Evolutionary conservation across 2,797 vertebrate species (phyloP).

Genomic region (Gymnoscopelus microlampas): DNA sequence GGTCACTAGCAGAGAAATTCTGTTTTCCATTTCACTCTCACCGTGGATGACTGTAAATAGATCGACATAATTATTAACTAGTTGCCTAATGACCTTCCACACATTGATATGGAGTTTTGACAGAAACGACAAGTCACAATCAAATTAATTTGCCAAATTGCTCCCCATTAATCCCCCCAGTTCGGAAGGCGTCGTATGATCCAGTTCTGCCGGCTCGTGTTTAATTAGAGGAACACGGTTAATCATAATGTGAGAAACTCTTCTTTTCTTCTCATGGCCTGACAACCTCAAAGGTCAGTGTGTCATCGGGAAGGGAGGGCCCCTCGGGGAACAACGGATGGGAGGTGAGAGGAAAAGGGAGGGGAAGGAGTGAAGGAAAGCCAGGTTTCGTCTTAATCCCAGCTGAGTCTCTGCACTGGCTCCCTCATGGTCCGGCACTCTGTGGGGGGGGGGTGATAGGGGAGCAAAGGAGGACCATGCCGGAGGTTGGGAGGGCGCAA

Average conservation of each 20-base stretch:
- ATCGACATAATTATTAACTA: slow-evolving; percentile 61
- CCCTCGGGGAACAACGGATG: slow-evolving; percentile 60
- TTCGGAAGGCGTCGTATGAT: slow-evolving; percentile 23
- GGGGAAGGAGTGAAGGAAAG: slow-evolving; percentile 48
- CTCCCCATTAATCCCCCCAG: slow-evolving; percentile 36
- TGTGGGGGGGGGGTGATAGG: slow-evolving; percentile 34
- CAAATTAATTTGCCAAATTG: slow-evolving; percentile 32
- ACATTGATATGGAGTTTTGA: slow-evolving; percentile 49
- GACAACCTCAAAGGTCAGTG: slow-evolving; percentile 81
- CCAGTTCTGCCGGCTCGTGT: slow-evolving; percentile 54
- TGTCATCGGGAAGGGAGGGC: slow-evolving; percentile 62
- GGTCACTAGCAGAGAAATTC: background rate
- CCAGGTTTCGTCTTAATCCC: slow-evolving; percentile 68
- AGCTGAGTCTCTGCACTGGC: slow-evolving; percentile 64
- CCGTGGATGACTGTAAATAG: slow-evolving; percentile 31
- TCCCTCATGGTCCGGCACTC: slow-evolving; percentile 50
- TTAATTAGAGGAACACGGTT: slow-evolving; percentile 75
- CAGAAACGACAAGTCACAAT: slow-evolving; percentile 38
- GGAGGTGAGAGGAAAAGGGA: slow-evolving; percentile 42
- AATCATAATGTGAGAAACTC: slow-evolving; percentile 76
- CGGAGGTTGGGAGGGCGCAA: slow-evolving; percentile 10
- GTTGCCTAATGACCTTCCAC: slow-evolving; percentile 44
- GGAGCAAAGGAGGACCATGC: slow-evolving; percentile 13
- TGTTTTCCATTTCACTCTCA: slow-evolving; percentile 21
- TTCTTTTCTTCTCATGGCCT: slow-evolving; percentile 52